Evolutionary conservation across 2,797 vertebrate genomes (phyloP), one percentile per base, ranked within the genome.

Genomic region (Lemur catta): DNA sequence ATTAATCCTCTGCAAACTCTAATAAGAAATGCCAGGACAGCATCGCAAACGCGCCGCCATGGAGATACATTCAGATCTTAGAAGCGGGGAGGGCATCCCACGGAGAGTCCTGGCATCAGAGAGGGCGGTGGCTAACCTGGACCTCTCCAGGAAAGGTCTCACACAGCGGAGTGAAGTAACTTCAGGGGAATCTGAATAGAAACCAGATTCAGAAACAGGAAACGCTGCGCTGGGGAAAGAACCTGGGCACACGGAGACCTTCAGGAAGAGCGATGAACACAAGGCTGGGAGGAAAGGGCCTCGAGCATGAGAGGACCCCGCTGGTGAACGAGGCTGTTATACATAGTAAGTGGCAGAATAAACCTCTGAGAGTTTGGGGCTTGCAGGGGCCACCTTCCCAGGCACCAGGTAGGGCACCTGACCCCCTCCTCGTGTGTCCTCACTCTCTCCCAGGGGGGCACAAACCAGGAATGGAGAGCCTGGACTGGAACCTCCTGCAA

Each of bases 341-440:
- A 69, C 14, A 43, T 3, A 30, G 2, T 13, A 30, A 41, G n/a
- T 43, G 50, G 13, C 30, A 43, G 55, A 35, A 26, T 5, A 6
- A 20, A 2, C 22, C 13, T 59, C 59, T 30, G 41, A 28, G 71
- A 76, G 41, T 7, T 2, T 61, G 69, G 63, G 10, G 30, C 4
- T 57, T 12, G 2, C 12, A 3, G 15, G n/a, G 20, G 1, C 28
- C 24, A 59, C n/a, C 1, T 3, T 12, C 28, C 35, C 10, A 0
- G 30, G 35, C 0, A 0, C 43, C 13, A 4, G 48, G 30, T 4
- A 48, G 28, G 55, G 48, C 33, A 41, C 9, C 5, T 48, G 63
- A 12, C 17, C 65, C 65, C n/a, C 63, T 14, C 22, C 57, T 46
- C 43, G 11, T 7, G 15, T 28, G 43, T 2, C 7, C n/a, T 55